Base-by-base conservation (phyloP, 2,888 invertebrate species). In the Orchesella flavescens region DNA sequence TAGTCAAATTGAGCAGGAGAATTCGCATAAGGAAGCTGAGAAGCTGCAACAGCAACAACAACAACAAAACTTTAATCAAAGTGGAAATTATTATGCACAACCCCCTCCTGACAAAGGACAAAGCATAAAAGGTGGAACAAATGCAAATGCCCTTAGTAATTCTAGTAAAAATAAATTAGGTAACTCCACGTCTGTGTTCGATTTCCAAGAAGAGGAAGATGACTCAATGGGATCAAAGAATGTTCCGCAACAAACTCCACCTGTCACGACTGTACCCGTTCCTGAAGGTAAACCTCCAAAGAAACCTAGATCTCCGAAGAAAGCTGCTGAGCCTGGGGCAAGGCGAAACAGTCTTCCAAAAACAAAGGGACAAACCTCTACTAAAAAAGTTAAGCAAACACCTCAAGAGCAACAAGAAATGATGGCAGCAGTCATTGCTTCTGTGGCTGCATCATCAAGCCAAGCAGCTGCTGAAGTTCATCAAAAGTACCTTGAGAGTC, bases 121-220 rank as follows among this genome's bases (percentile, higher is more conserved):
- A 17, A 69, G 74, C 23, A 68, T 34, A 44, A 82, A 82, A 76
- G 53, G 69, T 74, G 77, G 76, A 71, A 68, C 78, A 61, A 78
- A 49, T 71, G 68, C 81, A 81, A 69, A 74, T 61, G 72, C 71
- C 34, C 68, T 75, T 66, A 76, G 66, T 55, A 69, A 43, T 57
- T 66, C 61, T 75, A 77, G 74, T 71, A 84, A 81, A 63, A 84
- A 74, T 74, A 82, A 77, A 74, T 82, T 84, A 74, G 23, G 76
- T 53, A 85, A 85, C 88, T 93, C 93, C 9, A 92, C 93, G 1
- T 93, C 93, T 23, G 92, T 93, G 57, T 93, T 93, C 89, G 93
- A 93, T 90, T 93, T 93, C 89, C 91, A 92, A 15, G 93, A 93
- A 87, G 92, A 92, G 74, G 93, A 93, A 88, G 92, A 93, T 19